Base-by-base conservation (phyloP, 1,140 invertebrate species). In the Lepidotrigona ventralis region DNA sequence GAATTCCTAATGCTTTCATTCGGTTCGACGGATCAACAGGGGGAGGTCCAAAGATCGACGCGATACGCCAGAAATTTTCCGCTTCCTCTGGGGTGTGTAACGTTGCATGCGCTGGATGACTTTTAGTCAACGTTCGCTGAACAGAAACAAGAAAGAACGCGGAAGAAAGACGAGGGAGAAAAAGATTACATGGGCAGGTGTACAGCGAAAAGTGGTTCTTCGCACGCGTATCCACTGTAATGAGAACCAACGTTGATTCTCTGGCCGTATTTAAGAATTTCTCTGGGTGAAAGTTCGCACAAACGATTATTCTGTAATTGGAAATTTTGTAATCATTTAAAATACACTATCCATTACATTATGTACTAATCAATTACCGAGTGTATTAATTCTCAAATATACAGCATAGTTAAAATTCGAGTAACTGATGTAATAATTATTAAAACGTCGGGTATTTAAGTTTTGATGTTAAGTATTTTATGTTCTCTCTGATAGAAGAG, bases 151-250 rank as follows among this genome's bases (percentile, higher is more conserved):
- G 56, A 63, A 75, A 82, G n/a, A 75, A 69, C 46, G 85, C 78
- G 85, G 81, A 86, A 86, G 85, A 84, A 74, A 33, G n/a, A 21
- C 29, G 54, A 33, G 79, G 83, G 81, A 83, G 78, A 85, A 86
- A 70, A 60, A 60, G 58, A 60, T 60, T 60, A 60, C 58, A 60
- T 23, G 23, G 58, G 23, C 58, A 29, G n/a, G 29, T 23, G 86
- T 71, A 86, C 85, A 63, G 73, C 63, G 85, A 85, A 88, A 90
- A 91, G 87, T 89, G 85, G 85, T 91, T 88, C 83, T 85, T 90
- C 85, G 78, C 84, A 77, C 85, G 86, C 74, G 75, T 76, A 75
- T 63, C 54, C 80, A 66, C 54, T 80, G 70, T 89, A 81, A 86
- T 56, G 76, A 90, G 84, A 86, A 64, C n/a, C 81, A 69, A 81